phyloP scores from a whole-genome alignment of 2,797 vertebrate genomes.

The Cetoscarus ocellatus region DNA sequence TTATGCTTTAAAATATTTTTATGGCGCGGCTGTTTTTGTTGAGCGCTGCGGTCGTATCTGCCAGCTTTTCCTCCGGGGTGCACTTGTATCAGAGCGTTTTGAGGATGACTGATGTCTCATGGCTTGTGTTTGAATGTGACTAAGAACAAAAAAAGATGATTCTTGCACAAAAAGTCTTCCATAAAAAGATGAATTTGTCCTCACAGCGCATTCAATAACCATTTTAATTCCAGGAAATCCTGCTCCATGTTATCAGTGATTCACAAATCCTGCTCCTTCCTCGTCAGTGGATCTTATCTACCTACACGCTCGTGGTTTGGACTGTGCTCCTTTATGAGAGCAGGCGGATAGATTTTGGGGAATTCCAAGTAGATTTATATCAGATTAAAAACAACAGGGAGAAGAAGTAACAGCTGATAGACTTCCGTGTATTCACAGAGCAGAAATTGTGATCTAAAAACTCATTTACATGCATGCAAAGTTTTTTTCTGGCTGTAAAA shows the following conservation, averaged over 20 bases:
- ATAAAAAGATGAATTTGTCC: conserved; percentile 22
- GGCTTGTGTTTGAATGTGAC: conserved; percentile 42
- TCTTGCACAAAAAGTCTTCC: conserved; percentile 20
- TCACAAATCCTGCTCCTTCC: conserved; percentile 34
- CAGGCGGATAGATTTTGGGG: conserved; percentile 57
- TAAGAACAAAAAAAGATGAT: conserved; percentile 27
- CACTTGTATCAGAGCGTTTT: conserved; percentile 36
- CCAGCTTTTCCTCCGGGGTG: conserved; percentile 44
- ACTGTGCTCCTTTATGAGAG: conserved; percentile 50
- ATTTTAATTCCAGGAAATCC: conserved; percentile 48
- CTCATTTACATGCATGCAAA: no score
- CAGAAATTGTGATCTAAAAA: conserved; percentile 37
- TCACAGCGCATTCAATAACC: conserved; percentile 33
- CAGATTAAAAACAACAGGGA: conserved; percentile 52
- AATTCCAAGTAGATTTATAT: conserved; percentile 65
- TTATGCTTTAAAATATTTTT: conserved; percentile 61
- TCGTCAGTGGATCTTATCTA: conserved; percentile 46
- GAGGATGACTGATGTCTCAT: conserved; percentile 60
- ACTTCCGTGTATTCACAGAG: conserved; percentile 43
- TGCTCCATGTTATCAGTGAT: conserved; percentile 34
- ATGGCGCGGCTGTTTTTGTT: conserved; percentile 45
- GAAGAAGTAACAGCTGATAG: conserved; percentile 32
- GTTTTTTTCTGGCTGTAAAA: no score
- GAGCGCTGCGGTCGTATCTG: conserved; percentile 40
- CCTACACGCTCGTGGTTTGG: conserved; percentile 43